phyloP scores from a whole-genome alignment of 2,888 invertebrate species.

The Sarcophaga subvicina region DNA sequence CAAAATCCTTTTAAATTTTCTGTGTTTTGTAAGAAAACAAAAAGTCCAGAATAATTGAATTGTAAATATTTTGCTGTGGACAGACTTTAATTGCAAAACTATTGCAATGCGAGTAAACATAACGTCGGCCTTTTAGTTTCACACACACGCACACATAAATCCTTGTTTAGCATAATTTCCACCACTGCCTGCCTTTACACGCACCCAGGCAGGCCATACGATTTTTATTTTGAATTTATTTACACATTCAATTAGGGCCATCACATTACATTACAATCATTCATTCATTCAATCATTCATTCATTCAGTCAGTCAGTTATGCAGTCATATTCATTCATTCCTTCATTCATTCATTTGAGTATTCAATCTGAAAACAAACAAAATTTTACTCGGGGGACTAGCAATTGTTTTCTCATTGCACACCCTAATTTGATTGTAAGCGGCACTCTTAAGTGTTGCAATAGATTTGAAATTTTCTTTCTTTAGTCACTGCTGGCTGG shows the following conservation, averaged over 20 bases:
- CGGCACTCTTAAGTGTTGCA: conserved; percentile 5
- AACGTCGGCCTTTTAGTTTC: conserved; percentile 26
- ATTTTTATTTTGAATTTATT: conserved; percentile 77
- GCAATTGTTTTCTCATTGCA: conserved; percentile 81
- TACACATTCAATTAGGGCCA: conserved; percentile 80
- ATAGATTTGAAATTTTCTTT: conserved; percentile 54
- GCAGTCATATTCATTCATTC: conserved; percentile 29
- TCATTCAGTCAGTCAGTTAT: not conserved
- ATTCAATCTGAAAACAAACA: conserved; percentile 73
- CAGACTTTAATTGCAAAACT: conserved; percentile 40
- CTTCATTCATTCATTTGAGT: not conserved
- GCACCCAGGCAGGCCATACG: conserved; percentile 33
- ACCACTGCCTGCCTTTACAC: conserved; percentile 53
- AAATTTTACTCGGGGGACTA: conserved; percentile 78
- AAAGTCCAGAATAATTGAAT: no score
- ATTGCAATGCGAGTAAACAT: conserved; percentile 17
- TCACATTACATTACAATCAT: conserved; percentile 70
- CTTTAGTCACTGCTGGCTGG: conserved; percentile 27
- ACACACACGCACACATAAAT: not conserved
- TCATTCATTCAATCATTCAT: not conserved
- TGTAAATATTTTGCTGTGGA: not conserved
- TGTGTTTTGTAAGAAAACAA: no score
- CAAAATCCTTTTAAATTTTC: no score
- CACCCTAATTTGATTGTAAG: conserved; percentile 82
- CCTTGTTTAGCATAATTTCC: conserved; percentile 65